Conservation (phyloP, 2,888 invertebrate genomes). For the Esperia sulphurella region DNA sequence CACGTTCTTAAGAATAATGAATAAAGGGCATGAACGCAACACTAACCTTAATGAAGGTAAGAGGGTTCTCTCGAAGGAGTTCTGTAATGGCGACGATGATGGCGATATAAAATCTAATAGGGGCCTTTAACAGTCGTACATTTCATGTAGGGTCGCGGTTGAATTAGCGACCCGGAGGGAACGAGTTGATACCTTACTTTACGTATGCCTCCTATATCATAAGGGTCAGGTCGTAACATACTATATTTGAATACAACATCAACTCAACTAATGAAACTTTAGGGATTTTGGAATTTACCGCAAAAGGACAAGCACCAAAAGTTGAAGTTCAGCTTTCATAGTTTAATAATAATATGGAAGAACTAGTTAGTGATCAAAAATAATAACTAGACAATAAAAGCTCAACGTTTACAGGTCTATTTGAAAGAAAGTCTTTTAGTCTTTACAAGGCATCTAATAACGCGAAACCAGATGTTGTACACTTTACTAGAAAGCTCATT, state of each 20-base stretch:
- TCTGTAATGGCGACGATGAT: slow-evolving; percentile 56
- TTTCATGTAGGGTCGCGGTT: slow-evolving; percentile 23
- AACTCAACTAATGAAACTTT: slow-evolving; percentile 9
- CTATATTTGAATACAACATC: slow-evolving; percentile 8
- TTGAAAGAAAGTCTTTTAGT: not conserved
- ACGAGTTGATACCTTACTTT: slow-evolving; percentile 10
- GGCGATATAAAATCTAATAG: slow-evolving; percentile 69
- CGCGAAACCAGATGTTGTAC: slow-evolving; percentile 3
- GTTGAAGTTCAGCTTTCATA: not conserved
- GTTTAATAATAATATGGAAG: not conserved
- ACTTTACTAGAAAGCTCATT: slow-evolving; percentile 13
- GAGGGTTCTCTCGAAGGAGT: slow-evolving; percentile 52
- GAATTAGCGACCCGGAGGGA: slow-evolving; percentile 33
- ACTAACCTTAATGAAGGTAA: slow-evolving; percentile 62
- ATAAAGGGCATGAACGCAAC: slow-evolving; percentile 46
- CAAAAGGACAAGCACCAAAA: not conserved
- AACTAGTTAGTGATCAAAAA: not conserved
- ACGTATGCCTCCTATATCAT: slow-evolving; percentile 12
- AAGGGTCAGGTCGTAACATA: slow-evolving; percentile 10
- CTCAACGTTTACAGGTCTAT: no score
- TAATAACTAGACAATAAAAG: not conserved
- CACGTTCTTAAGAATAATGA: slow-evolving; percentile 60
- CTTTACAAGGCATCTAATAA: not conserved
- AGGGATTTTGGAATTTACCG: not conserved
- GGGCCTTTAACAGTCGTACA: slow-evolving; percentile 46